Evolutionary conservation across 2,797 vertebrate genomes (phyloP), one percentile per base, ranked within the genome.

Genomic region (Crax fasciolata): DNA sequence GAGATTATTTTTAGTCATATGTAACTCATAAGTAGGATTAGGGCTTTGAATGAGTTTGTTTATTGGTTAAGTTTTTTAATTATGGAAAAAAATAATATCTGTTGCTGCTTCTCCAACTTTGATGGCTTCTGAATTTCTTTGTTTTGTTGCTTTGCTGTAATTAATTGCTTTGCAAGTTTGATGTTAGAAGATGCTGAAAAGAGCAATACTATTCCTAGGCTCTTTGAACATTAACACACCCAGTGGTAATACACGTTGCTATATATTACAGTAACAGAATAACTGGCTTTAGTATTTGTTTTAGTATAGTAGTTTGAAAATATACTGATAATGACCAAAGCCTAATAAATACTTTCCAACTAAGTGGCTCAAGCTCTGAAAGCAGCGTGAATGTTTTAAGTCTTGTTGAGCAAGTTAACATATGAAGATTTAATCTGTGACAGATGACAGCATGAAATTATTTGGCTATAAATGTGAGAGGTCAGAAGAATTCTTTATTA

Each of bases 161-260:
- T 90, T 92, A 95, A 87, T 77, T 96, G 96, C 90, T 96, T 94
- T 91, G 54, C 80, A 97, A 97, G 94, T 96, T n/a, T 93, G 91
- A 72, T 96, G 41, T 96, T 97, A 95, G 95, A 87, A 74, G 95
- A 82, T 61, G 46, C 80, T 97, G 93, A 89, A 19, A 91, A 95
- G 30, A 95, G 80, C 84, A 84, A 80, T 96, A 91, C 57, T 63
- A 9, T 84, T 94, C 76, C 74, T 68, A 79, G 32, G 28, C 58
- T 96, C 72, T 90, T 89, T 78, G 83, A 90, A 92, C 90, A 80
- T 49, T 89, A 74, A 82, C 21, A 46, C 38, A 65, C 57, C 67
- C 43, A 28, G 62, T 82, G 72, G 62, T 77, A 93, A 61, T 54
- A 48, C 5, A 1, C 72, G 49, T 66, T 71, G 30, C n/a, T 91